Percentiles rank a stretch among this genome's conserved stretches.
Evolutionary conservation across 2,888 invertebrate species (phyloP).

Genomic region (Odontocolon sp.): DNA sequence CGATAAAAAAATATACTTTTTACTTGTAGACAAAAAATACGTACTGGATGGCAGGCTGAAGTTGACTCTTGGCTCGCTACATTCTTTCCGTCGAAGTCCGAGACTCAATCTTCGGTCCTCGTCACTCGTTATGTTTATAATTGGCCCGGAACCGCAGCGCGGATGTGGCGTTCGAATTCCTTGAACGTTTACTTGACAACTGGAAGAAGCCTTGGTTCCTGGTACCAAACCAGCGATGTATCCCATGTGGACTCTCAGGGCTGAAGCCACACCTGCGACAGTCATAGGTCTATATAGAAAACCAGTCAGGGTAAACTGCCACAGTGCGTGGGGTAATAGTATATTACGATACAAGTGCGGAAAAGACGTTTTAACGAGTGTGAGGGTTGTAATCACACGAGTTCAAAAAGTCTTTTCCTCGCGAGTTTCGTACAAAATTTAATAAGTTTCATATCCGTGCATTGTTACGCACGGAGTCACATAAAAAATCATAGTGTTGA

Average conservation of each 20-base stretch:
- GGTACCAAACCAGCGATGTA: slow-evolving; percentile 88
- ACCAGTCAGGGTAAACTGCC: too few relatives aligned
- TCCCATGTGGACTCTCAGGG: slow-evolving; percentile 88
- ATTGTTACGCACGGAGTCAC: too few relatives aligned
- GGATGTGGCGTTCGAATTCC: slow-evolving; percentile 73
- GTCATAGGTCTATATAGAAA: too few relatives aligned
- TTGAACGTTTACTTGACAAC: slow-evolving; percentile 76
- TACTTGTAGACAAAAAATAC: background rate
- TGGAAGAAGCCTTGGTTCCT: slow-evolving; percentile 82
- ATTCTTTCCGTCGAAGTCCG: slow-evolving; percentile 76
- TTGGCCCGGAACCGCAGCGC: slow-evolving; percentile 78
- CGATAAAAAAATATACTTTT: background rate
- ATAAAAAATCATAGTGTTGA: background rate
- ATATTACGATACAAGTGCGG: too few relatives aligned
- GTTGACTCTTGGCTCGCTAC: slow-evolving; percentile 85
- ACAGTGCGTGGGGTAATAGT: too few relatives aligned
- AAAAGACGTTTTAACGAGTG: too few relatives aligned
- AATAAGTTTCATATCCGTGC: too few relatives aligned
- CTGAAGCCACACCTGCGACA: slow-evolving; percentile 84
- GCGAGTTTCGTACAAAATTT: too few relatives aligned
- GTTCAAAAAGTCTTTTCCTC: too few relatives aligned
- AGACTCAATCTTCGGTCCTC: slow-evolving; percentile 77
- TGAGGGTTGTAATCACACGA: too few relatives aligned
- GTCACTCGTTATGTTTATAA: slow-evolving; percentile 78
- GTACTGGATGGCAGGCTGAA: slow-evolving; percentile 80